Evolutionary conservation across 2,113 vertebrate genomes (phyloP).

Genomic region (Notiomystis cincta): DNA sequence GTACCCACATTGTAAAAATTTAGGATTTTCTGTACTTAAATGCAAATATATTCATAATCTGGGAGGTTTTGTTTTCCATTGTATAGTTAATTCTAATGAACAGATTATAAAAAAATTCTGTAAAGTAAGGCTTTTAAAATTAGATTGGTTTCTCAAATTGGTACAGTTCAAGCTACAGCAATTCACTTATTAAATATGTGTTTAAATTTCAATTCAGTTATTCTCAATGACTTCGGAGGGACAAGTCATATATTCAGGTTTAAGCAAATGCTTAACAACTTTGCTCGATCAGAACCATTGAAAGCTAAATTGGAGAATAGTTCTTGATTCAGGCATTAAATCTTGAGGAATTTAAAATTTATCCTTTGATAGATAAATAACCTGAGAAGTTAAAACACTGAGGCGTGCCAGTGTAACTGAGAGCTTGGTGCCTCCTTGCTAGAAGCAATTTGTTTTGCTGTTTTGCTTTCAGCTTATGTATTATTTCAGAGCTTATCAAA

Average conservation of each 20-base stretch:
- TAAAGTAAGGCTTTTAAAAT: conserved; percentile 12
- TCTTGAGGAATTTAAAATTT: background rate
- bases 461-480: conserved; percentile 60
- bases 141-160: background rate
- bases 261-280: background rate
- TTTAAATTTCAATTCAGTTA: conserved; percentile 1
- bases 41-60: background rate
- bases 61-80: background rate
- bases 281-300: background rate
- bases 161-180: background rate
- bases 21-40: background rate
- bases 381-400: conserved; percentile 2
- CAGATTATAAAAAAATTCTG: background rate
- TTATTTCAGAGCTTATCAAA: conserved; percentile 72
- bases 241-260: background rate
- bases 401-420: background rate
- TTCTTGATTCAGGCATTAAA: background rate
- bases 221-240: background rate
- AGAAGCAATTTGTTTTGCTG: conserved; percentile 57
- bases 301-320: background rate
- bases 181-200: background rate
- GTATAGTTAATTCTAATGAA: background rate
- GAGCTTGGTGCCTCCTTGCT: conserved; percentile 21
- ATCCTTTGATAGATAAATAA: conserved; percentile 15
- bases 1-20: background rate